phyloP scores from a whole-genome alignment of 1,140 invertebrate genomes.

The Acromyrmex echinatior region DNA sequence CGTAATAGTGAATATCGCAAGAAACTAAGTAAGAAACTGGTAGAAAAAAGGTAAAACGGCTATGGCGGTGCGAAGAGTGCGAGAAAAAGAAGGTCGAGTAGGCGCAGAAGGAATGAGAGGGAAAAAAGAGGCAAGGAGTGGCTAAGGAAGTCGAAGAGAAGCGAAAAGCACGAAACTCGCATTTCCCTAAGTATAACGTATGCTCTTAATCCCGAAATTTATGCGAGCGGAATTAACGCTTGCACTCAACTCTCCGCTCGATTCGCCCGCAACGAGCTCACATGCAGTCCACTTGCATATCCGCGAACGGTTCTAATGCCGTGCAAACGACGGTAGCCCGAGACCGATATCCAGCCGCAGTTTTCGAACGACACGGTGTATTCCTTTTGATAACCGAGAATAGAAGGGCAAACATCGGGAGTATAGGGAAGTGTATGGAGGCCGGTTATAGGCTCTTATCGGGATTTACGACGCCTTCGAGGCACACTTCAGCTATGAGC shows the following conservation, averaged over 20 bases:
- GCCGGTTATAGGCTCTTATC: slow-evolving; percentile 62
- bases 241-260: slow-evolving; percentile 66
- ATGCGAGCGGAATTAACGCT: slow-evolving; percentile 82
- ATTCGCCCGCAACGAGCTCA: slow-evolving; percentile 53
- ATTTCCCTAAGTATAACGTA: slow-evolving; percentile 84
- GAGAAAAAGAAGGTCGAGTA: slow-evolving; percentile 26
- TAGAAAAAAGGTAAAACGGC: slow-evolving; percentile 54
- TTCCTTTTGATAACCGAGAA: slow-evolving; percentile 57
- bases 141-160: slow-evolving; percentile 49
- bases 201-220: slow-evolving; percentile 83
- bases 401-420: slow-evolving; percentile 52
- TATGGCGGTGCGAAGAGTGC: slow-evolving; percentile 6
- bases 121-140: slow-evolving; percentile 11
- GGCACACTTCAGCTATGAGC: slow-evolving; percentile 58
- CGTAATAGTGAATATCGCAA: not conserved
- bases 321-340: slow-evolving; percentile 18
- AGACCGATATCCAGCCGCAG: slow-evolving; percentile 38
- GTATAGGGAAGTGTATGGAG: slow-evolving; percentile 41
- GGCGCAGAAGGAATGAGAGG: not conserved
- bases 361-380: slow-evolving; percentile 38
- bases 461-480: slow-evolving; percentile 61
- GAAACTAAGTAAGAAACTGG: not conserved
- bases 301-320: slow-evolving; percentile 11
- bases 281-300: not conserved
- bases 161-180: slow-evolving; percentile 77